Evolutionary conservation across 2,113 vertebrate genomes (phyloP), one percentile per base, ranked within the genome.

Genomic region (Neomonachus schauinslandi): DNA sequence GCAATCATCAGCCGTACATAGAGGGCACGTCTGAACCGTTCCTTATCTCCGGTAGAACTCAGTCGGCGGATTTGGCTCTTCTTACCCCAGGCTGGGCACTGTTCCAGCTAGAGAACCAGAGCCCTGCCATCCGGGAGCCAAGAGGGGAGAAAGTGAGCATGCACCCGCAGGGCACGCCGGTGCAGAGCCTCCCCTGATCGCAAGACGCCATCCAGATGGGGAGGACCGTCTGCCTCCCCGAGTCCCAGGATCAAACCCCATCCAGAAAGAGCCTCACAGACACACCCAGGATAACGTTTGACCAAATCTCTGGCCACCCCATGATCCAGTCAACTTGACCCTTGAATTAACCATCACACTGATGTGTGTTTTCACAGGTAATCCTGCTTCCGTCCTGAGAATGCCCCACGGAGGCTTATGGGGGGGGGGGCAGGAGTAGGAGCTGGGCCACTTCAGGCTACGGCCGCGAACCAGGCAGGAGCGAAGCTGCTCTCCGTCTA

Each of bases 1-100:
- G 42, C 13, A 0, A 4, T 2, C 57, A 0, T 0, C 28, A 24
- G 0, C 28, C 55, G 5, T 21, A 55, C 46, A 0, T 5, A 15
- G 77, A 21, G 1, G 53, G 36, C 55, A 6, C 0, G 0, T 31
- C 55, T 33, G 49, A 12, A 1, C 13, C 14, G 1, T 1, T 36
- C 46, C 8, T 5, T 6, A 11, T 39, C 81, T 10, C 31, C 36
- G 2, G 14, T 7, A 16, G 22, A 4, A 24, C 55, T 49, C n/a
- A 9, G 16, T 61, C 28, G 12, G 10, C 36, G 14, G 36, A 7
- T 1, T 2, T 0, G 24, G 24, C 16, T 28, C 22, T 3, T 2
- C 53, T 5, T 4, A 2, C 36, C 2, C 4, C 19, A 28, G 31
- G 21, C 39, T 6, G 2, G 39, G 87, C 39, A 6, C 18, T 0